These are phyloP conservation scores for Dicentrarchus labrax DNA, from an alignment of 2,113 vertebrate species.

Conservation along the genomic window DNA sequence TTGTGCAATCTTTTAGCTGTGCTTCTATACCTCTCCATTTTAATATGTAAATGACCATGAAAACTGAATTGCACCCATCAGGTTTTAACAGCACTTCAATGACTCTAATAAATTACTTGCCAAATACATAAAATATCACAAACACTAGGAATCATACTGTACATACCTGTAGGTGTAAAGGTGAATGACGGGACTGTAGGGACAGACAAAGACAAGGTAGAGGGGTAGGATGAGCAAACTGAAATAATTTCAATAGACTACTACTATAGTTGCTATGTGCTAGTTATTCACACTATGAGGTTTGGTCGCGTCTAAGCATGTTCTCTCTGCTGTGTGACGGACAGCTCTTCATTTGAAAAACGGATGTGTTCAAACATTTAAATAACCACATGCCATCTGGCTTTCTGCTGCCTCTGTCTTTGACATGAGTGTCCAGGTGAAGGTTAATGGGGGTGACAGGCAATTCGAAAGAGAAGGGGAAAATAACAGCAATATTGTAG, in stretches of 20 bases:
- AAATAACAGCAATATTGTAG: conserved; percentile 53
- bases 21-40: background rate
- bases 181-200: conserved; percentile 97
- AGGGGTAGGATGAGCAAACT: background rate
- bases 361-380: conserved; percentile 33
- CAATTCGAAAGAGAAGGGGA: conserved; percentile 25
- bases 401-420: conserved; percentile 25
- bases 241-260: background rate
- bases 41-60: too few relatives aligned
- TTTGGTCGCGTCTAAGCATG: background rate
- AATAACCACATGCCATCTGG: conserved; percentile 50
- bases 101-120: background rate
- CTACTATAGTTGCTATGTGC: background rate
- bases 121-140: background rate
- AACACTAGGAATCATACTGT: background rate
- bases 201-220: conserved; percentile 34
- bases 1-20: background rate
- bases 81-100: too few relatives aligned
- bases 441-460: conserved; percentile 70
- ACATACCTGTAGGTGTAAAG: conserved; percentile 96
- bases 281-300: background rate
- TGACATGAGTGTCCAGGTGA: conserved; percentile 64
- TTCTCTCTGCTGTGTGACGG: background rate
- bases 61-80: too few relatives aligned
- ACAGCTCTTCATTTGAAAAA: conserved; percentile 8